Base-by-base conservation (phyloP, 2,888 invertebrate species). In the Myopa tessellatipennis region DNA sequence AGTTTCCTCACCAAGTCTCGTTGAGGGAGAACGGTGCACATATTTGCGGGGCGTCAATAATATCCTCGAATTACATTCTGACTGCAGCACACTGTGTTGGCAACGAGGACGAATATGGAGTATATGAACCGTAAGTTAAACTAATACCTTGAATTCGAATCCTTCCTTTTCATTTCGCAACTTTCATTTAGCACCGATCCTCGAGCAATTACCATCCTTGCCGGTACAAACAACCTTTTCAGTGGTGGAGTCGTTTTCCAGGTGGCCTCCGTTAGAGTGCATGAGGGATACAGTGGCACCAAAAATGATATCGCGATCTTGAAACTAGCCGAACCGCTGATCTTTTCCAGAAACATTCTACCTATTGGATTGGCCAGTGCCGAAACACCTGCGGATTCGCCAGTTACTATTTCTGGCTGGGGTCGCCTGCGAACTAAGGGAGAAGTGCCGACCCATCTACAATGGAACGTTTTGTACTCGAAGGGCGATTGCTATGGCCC, bases 1-100 rank as follows among this genome's bases (percentile, higher is more conserved):
- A 89, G 69, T 87, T 88, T 80, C 89, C 90, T 0, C 85, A 88
- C 82, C 88, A 88, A 82, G 83, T 88, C 3, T 89, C 90, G 0
- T 50, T 89, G 67, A 85, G 85, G 65, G 81, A 80, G 1, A 77
- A 74, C 12, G 74, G 84, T 55, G 84, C 83, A 0, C 86, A 87
- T 78, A 73, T 80, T 18, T 88, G 88, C 55, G 87, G 86, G 34
- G 88, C 84, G n/a, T 83, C 84, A 0, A 78, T 88, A 52, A 77
- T 88, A 50, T 82, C 78, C 26, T 65, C 79, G 18, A 77, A 74
- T 12, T 82, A 76, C 68, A 76, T 83, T 18, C 73, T 88, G 14
- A 88, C 88, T 0, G 87, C 88, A n/a, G 88, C 87, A 0, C 88
- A 88, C 75, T 87, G 87, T 79, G 86, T 88, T 14, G 84, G 83